Conservation (phyloP, 2,113 vertebrate species). For the Philantomba maxwellii region DNA sequence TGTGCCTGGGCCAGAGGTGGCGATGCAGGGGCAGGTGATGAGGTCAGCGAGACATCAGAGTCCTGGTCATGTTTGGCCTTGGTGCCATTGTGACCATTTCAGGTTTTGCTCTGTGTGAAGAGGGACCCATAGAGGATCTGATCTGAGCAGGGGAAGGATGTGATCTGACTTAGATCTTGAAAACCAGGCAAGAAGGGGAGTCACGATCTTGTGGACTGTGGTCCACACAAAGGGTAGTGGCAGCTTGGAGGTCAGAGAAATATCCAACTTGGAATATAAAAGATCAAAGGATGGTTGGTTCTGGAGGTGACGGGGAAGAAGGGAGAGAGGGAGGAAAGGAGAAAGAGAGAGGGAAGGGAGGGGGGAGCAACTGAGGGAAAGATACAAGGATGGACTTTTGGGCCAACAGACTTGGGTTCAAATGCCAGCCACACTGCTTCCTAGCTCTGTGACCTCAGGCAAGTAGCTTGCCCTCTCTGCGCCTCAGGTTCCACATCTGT, state of each 20-base stretch:
- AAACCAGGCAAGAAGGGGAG: neutral
- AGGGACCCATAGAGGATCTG: neutral
- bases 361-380: neutral
- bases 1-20: neutral
- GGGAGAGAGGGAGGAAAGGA: neutral
- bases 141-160: neutral
- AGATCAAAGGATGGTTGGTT: neutral
- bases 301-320: too few species aligned
- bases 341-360: neutral
- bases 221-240: too few species aligned
- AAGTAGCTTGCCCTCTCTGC: neutral
- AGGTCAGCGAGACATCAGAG: neutral
- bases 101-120: neutral
- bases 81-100: neutral
- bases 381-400: neutral
- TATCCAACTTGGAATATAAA: neutral
- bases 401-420: neutral
- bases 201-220: neutral
- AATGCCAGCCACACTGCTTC: neutral
- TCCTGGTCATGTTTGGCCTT: neutral
- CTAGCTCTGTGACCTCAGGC: neutral
- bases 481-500: neutral
- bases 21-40: rapidly evolving
- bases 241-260: neutral
- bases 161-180: neutral